Base-by-base conservation (phyloP, 2,888 invertebrate species). In the Pterobdella sp. region DNA sequence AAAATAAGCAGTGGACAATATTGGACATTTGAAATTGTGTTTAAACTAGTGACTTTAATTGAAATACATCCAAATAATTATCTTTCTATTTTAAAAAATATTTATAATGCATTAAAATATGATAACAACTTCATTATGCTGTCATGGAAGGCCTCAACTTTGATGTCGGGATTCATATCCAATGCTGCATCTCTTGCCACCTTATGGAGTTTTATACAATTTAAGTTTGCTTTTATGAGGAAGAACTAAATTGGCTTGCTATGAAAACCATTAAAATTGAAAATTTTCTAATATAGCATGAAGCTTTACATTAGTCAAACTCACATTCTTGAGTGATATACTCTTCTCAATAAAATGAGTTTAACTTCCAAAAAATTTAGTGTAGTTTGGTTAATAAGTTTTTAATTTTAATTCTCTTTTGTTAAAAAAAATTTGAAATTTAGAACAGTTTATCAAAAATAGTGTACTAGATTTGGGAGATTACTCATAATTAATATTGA, bases 181-280 rank as follows among this genome's bases (percentile, higher is more conserved):
- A 93, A 85, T 1, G 94, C 93, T 80, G 92, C 93, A 83, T 94
- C 92, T 77, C 88, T 88, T 0, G 96, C 96, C 34, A 96, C 92
- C 79, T 90, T 74, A n/a, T 29, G 71, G n/a, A 37, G 32, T 32
- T 56, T 10, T 32, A 72, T 14, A 35, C 14, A 22, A 18, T 35
- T 35, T 32, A 37, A 68, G 18, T 18, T 32, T 68, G 14, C 26
- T 36, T 14, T 22, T 18, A 36, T 68, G 14, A 73, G 10, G n/a
- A n/a, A n/a, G n/a, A n/a, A n/a, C n/a, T n/a, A n/a, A n/a, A n/a
- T n/a, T n/a, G 29, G n/a, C 32, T 31, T 34, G 31, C 29, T 22
- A 73, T 26, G 31, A 7, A 64, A 64, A 26, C 26, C 14, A 14
- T 14, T 26, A n/a, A 64, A 64, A 14, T 64, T 31, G 31, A 7